Evolutionary conservation across 2,797 vertebrate genomes (phyloP).

Genomic region (Vespertilio murinus): DNA sequence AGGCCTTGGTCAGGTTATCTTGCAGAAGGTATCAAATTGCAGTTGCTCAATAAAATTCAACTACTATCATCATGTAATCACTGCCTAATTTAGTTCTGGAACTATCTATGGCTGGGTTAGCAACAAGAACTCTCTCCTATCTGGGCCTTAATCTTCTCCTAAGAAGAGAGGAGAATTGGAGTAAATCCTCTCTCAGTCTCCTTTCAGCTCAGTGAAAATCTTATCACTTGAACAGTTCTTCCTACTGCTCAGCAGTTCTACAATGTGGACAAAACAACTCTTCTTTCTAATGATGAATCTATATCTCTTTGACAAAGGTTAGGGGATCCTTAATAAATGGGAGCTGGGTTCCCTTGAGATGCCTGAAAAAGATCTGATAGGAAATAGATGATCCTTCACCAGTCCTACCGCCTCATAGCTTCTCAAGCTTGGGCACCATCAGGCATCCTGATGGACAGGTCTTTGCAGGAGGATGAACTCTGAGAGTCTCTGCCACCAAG

Average conservation of each 20-base stretch:
- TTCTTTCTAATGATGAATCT: not conserved
- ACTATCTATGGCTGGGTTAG: not conserved
- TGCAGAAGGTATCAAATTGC: not conserved
- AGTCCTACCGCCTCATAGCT: not conserved
- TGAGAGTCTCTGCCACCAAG: not conserved
- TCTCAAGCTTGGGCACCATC: not conserved
- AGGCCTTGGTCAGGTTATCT: not conserved
- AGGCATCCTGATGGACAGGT: not conserved
- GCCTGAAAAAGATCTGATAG: not conserved
- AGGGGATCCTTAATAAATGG: not conserved
- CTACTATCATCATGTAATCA: not conserved
- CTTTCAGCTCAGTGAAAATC: not conserved
- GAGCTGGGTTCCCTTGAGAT: not conserved
- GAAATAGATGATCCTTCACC: not conserved
- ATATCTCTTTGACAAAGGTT: not conserved
- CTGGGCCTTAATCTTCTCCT: not conserved
- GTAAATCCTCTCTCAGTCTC: not conserved
- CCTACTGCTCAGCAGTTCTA: not conserved
- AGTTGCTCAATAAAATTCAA: not conserved
- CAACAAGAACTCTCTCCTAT: not conserved
- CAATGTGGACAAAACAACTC: not conserved
- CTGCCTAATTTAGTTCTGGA: not conserved
- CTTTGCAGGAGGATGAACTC: not conserved
- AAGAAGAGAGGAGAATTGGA: not conserved
- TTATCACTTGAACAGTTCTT: not conserved